phyloP scores from a whole-genome alignment of 2,113 vertebrate species.

The Vicugna pacos region DNA sequence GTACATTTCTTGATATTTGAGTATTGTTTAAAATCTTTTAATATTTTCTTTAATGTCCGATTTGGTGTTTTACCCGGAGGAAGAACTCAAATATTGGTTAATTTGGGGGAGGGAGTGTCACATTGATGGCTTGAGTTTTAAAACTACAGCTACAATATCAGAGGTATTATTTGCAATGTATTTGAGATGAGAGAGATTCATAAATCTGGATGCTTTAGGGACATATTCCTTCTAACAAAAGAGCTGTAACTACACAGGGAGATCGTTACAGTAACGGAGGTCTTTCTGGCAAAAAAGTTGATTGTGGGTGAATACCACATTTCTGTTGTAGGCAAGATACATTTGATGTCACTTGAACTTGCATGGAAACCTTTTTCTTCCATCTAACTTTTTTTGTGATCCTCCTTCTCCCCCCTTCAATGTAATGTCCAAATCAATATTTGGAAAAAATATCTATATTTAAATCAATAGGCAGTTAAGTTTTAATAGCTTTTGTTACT shows the following conservation, averaged over 20 bases:
- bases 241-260: neutral
- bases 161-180: neutral
- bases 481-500: neutral
- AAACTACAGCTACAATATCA: neutral
- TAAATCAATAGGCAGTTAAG: neutral
- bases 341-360: neutral
- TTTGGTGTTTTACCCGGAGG: neutral
- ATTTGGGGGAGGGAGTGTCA: neutral
- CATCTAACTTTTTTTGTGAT: neutral
- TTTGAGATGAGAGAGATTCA: neutral
- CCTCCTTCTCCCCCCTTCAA: neutral
- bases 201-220: neutral
- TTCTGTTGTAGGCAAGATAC: neutral
- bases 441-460: conserved; percentile 12
- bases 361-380: neutral
- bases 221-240: neutral
- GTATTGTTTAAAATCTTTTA: conserved; percentile 1
- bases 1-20: neutral
- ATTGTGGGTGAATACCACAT: neutral
- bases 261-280: neutral
- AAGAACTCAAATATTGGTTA: neutral
- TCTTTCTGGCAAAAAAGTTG: conserved; percentile 8
- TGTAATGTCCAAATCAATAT: neutral
- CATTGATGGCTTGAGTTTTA: neutral
- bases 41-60: neutral